Conservation (phyloP, 2,797 vertebrate species). For the Falco cherrug region DNA sequence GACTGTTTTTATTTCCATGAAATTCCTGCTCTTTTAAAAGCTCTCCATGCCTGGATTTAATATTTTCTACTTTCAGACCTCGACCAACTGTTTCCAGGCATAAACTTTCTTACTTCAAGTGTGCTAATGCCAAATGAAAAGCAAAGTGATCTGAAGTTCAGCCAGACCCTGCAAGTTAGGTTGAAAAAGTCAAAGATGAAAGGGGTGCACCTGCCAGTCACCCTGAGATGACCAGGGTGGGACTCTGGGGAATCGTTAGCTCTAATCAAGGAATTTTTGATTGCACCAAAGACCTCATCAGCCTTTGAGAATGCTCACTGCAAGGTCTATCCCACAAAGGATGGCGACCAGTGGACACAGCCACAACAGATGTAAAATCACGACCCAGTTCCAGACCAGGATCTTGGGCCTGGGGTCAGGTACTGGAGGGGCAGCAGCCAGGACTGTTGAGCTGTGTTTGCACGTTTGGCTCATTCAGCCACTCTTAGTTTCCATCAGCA, state of each 20-base stretch:
- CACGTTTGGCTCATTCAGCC: not conserved
- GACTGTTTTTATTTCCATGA: conserved; percentile 47
- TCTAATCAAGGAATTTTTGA: not conserved
- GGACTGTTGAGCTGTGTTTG: not conserved
- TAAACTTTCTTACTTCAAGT: not conserved
- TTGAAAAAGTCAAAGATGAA: conserved; percentile 24
- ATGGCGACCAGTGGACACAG: not conserved
- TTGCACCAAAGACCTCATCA: not conserved
- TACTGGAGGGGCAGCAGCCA: not conserved
- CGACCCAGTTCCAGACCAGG: not conserved
- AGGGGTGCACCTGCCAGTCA: not conserved
- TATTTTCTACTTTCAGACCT: conserved; percentile 27
- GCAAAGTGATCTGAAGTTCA: not conserved
- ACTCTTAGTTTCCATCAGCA: not conserved
- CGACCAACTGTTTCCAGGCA: not conserved
- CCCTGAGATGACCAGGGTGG: not conserved
- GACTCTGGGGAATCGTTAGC: not conserved
- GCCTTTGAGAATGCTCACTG: not conserved
- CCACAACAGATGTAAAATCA: not conserved
- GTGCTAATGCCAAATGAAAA: not conserved
- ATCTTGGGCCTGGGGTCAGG: not conserved
- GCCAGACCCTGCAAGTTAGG: not conserved
- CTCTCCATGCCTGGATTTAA: conserved; percentile 26
- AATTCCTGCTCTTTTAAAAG: conserved; percentile 53
- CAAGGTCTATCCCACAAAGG: not conserved